A percentile compares a stretch with the other conserved stretches of the same genome.
Evolutionary conservation across 2,888 invertebrate genomes (phyloP).

Genomic region (Sphinx pinastri): DNA sequence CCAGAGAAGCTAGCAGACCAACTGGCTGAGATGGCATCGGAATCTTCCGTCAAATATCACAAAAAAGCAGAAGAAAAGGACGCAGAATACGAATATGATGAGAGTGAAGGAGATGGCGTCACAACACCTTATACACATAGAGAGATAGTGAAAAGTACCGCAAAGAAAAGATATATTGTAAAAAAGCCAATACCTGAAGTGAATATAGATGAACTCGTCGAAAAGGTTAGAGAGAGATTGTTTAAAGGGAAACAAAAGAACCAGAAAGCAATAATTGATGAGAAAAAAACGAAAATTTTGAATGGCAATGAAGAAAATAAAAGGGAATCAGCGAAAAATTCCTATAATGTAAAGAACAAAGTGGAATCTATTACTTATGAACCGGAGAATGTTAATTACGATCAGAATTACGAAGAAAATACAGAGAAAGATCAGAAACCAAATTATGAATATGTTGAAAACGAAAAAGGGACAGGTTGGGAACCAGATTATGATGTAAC

Average conservation of each 20-base stretch:
- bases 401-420: not conserved
- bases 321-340: too few species aligned
- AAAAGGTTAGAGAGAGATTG: slow-evolving; percentile 49
- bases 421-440: too few species aligned
- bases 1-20: slow-evolving; percentile 48
- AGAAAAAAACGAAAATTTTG: not conserved
- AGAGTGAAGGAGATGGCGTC: slow-evolving; percentile 19
- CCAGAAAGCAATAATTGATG: not conserved
- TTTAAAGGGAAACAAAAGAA: slow-evolving; percentile 34
- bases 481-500: slow-evolving; percentile 1
- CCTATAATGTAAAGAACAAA: not conserved
- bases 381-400: not conserved
- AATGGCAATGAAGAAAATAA: not conserved
- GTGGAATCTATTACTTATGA: not conserved
- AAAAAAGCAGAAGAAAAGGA: slow-evolving; percentile 26
- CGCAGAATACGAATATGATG: slow-evolving; percentile 1
- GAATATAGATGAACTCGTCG: slow-evolving; percentile 50
- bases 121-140: not conserved
- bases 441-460: too few species aligned
- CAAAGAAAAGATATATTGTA: slow-evolving; percentile 1
- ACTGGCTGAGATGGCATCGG: slow-evolving; percentile 44
- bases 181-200: slow-evolving; percentile 30
- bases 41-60: slow-evolving; percentile 28
- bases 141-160: not conserved
- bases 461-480: not conserved